Evolutionary conservation across 2,113 vertebrate species (phyloP).

Genomic region (Lanius ludovicianus): DNA sequence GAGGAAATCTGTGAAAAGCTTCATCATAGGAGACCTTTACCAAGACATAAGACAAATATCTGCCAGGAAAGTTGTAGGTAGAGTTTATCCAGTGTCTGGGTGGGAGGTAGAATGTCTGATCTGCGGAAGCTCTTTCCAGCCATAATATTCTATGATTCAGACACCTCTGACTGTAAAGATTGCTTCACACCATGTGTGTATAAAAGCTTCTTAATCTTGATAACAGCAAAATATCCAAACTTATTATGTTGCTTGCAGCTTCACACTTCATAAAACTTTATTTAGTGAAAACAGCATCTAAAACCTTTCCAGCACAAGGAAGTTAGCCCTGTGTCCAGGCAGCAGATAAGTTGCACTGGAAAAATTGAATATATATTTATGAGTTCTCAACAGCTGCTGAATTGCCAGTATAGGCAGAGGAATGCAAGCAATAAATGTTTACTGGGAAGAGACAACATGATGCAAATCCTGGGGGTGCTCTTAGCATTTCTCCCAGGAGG

Average conservation of each 20-base stretch:
- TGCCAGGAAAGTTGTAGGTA: background rate
- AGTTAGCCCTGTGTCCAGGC: background rate
- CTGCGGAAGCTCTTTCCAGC: background rate
- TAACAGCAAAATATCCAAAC: background rate
- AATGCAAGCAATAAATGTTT: background rate
- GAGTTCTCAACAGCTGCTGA: background rate
- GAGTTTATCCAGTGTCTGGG: background rate
- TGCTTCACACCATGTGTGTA: background rate
- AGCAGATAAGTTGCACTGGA: background rate
- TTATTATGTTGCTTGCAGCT: background rate
- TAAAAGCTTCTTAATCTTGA: background rate
- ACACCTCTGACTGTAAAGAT: background rate
- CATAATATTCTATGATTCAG: constrained; percentile 46
- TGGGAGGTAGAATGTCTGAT: background rate
- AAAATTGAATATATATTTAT: background rate
- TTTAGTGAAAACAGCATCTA: background rate
- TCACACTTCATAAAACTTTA: background rate
- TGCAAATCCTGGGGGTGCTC: background rate
- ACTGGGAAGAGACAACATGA: background rate
- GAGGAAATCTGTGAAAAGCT: background rate
- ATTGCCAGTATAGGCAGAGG: background rate
- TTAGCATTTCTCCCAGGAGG: background rate
- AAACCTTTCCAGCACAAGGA: background rate
- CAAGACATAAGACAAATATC: background rate
- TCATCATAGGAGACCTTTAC: background rate